Conservation (phyloP, 2,888 invertebrate species). For the Heteromurus nitidus region DNA sequence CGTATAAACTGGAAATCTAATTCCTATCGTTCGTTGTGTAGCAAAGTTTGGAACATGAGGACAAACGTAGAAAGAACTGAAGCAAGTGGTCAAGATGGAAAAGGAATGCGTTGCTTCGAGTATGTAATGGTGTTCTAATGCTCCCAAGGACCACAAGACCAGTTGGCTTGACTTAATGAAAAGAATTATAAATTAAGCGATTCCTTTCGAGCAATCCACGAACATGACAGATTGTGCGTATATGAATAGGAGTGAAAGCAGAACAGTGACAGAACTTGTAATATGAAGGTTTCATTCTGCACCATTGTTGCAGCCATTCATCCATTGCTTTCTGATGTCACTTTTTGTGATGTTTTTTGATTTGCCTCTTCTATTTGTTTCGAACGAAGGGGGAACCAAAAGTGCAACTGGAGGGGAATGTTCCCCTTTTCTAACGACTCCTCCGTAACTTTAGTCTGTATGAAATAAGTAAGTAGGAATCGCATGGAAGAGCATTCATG, state of each 20-base stretch:
- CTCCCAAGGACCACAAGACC: too few species aligned
- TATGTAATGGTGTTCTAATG: too few species aligned
- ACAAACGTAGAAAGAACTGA: too few species aligned
- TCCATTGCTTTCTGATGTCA: not conserved
- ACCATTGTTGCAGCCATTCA: not conserved
- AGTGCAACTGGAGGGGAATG: slow-evolving; percentile 58
- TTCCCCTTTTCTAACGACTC: slow-evolving; percentile 43
- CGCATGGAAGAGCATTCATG: slow-evolving; percentile 46
- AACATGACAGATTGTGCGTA: not conserved
- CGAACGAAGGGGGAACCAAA: slow-evolving; percentile 61
- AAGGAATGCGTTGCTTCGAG: too few species aligned
- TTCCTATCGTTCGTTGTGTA: too few species aligned
- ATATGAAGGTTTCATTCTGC: not conserved
- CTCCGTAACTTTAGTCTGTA: slow-evolving; percentile 23
- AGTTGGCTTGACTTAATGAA: too few species aligned
- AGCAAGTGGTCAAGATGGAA: too few species aligned
- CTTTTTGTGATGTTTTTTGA: slow-evolving; percentile 46
- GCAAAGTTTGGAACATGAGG: too few species aligned
- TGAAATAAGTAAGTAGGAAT: slow-evolving; percentile 40
- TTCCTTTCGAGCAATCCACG: not conserved
- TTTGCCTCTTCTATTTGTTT: slow-evolving; percentile 50
- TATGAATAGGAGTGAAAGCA: not conserved
- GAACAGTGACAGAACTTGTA: not conserved
- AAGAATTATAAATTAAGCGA: slow-evolving; percentile 6
- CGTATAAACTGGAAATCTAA: too few species aligned